A percentile compares a stretch with the other conserved stretches of the same genome.
These are phyloP conservation scores for Cephus nigrinus DNA, from an alignment of 2,888 invertebrate species.

Conservation along the genomic window DNA sequence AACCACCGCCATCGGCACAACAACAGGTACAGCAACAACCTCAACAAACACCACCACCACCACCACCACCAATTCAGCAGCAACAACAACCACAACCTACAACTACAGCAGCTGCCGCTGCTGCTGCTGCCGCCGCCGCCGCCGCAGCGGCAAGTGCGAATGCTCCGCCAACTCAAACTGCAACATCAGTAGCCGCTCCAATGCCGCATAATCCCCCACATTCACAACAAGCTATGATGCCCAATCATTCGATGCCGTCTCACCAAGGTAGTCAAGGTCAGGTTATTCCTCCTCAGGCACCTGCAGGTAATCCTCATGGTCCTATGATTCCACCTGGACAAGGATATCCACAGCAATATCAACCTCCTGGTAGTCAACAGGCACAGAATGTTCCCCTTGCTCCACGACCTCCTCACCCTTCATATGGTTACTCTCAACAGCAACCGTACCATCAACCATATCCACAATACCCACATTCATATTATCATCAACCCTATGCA, in stretches of 20 bases:
- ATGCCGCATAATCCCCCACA: constrained; percentile 42
- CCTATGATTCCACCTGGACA: constrained; percentile 62
- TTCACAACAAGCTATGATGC: constrained; percentile 51
- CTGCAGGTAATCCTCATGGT: constrained; percentile 50
- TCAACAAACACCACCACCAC: constrained; percentile 44
- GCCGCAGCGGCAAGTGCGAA: constrained; percentile 40
- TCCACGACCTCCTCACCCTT: constrained; percentile 70
- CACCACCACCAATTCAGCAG: constrained; percentile 41
- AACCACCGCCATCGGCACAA: constrained; percentile 32
- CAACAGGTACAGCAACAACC: constrained; percentile 38
- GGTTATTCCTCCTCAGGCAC: constrained; percentile 55
- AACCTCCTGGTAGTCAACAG: constrained; percentile 60
- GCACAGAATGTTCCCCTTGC: constrained; percentile 69
- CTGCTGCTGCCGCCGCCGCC: constrained; percentile 29
- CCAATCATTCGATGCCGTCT: constrained; percentile 59
- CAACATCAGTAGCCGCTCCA: constrained; percentile 46
- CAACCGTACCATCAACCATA: constrained; percentile 68
- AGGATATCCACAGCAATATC: constrained; percentile 64
- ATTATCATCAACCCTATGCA: constrained; percentile 69
- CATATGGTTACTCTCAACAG: constrained; percentile 68
- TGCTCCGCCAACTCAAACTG: constrained; percentile 35
- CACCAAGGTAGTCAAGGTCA: constrained; percentile 51
- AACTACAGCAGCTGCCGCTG: constrained; percentile 27
- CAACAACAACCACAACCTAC: constrained; percentile 47
- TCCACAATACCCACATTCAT: constrained; percentile 68